Conservation (phyloP, 2,888 invertebrate species). For the Girardia tigrina region DNA sequence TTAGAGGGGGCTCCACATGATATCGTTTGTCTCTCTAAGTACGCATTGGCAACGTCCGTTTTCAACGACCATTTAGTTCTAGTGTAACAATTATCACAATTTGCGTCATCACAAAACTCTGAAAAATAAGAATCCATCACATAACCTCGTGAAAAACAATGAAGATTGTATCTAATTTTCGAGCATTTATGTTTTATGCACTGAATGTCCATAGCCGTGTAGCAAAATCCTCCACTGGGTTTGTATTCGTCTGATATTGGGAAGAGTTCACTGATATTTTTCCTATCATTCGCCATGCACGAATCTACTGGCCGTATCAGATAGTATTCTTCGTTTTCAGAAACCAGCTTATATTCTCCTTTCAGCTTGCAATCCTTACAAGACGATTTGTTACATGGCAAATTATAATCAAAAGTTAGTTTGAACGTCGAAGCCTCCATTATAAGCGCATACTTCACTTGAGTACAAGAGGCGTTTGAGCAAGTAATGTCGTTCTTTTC, state of each 20-base stretch:
- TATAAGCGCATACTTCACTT: background rate
- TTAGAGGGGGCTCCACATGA: background rate
- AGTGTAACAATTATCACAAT: background rate
- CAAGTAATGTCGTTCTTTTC: background rate
- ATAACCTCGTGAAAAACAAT: background rate
- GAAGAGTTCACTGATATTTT: background rate
- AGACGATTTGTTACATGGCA: background rate
- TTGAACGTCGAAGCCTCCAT: background rate
- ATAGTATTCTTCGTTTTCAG: background rate
- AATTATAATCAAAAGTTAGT: background rate
- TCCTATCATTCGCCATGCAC: background rate
- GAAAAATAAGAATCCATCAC: background rate
- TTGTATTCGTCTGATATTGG: background rate
- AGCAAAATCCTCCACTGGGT: background rate
- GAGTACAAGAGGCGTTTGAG: background rate
- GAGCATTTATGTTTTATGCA: background rate
- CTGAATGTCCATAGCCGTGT: background rate
- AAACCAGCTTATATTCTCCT: background rate
- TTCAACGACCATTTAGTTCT: background rate
- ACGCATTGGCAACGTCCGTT: background rate
- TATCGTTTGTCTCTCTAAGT: background rate
- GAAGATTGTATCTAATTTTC: constrained; percentile 19
- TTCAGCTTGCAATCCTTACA: background rate
- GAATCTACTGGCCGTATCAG: background rate
- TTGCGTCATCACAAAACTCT: background rate